A percentile compares a stretch with the other conserved stretches of the same genome.
Evolutionary conservation across 1,140 invertebrate species (phyloP).

Genomic region (Zaprionus camerounensis): DNA sequence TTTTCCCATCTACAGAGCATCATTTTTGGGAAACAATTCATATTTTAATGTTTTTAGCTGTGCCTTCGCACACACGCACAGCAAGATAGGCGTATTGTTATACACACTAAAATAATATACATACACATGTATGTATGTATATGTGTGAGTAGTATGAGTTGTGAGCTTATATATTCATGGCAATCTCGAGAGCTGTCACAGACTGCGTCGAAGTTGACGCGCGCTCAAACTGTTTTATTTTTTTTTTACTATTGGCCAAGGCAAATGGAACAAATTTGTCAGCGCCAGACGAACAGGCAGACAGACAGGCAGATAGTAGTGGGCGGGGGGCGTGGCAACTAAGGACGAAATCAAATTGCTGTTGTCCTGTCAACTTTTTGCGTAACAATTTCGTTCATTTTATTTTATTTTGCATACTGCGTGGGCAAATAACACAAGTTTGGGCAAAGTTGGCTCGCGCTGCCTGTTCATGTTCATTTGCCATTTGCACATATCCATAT

Average conservation of each 20-base stretch:
- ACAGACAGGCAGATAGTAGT: neutral
- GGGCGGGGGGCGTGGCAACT: slow-evolving; percentile 22
- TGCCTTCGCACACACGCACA: neutral
- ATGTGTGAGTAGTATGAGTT: slow-evolving; percentile 30
- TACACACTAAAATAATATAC: slow-evolving; percentile 14
- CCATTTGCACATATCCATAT: neutral
- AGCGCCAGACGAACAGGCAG: slow-evolving; percentile 29
- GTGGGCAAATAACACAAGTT: slow-evolving; percentile 74
- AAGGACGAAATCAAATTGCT: slow-evolving; percentile 74
- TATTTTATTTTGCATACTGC: slow-evolving; percentile 63
- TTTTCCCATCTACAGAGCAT: neutral
- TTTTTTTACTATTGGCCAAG: slow-evolving; percentile 71
- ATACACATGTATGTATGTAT: slow-evolving; percentile 21
- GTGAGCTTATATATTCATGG: slow-evolving; percentile 68
- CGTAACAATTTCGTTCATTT: slow-evolving; percentile 53
- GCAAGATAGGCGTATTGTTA: neutral
- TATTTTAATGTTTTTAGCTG: slow-evolving; percentile 15
- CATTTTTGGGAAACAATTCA: neutral
- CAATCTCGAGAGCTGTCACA: slow-evolving; percentile 76
- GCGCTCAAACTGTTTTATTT: slow-evolving; percentile 18
- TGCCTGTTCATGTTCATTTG: slow-evolving; percentile 33
- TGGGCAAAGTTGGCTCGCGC: slow-evolving; percentile 66
- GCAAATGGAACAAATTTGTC: slow-evolving; percentile 61
- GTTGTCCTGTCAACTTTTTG: slow-evolving; percentile 69
- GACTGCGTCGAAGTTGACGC: slow-evolving; percentile 56